phyloP scores from a whole-genome alignment of 2,888 invertebrate species.

The Galeopsomyia nigrocyanea region DNA sequence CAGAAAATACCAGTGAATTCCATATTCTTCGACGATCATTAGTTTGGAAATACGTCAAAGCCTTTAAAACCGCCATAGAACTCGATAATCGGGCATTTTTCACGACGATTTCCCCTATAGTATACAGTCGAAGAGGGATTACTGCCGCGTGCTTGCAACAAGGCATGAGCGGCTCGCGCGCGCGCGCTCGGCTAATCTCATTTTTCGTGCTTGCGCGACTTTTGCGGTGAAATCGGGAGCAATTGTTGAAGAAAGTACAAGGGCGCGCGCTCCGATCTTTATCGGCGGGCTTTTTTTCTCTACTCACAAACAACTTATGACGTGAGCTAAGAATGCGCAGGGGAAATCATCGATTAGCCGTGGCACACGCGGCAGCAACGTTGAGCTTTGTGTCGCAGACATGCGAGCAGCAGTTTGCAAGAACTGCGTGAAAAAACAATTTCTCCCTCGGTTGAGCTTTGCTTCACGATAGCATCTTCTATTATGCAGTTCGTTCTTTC shows the following conservation, averaged over 20 bases:
- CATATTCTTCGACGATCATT: too few relatives aligned
- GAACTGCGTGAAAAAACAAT: conserved; percentile 3
- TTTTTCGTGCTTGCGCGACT: conserved; percentile 35
- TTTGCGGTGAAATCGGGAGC: conserved; percentile 5
- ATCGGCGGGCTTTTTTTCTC: conserved; percentile 11
- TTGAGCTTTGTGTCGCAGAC: too few relatives aligned
- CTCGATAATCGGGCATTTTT: background rate
- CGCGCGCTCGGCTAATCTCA: conserved; percentile 28
- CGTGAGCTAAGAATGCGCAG: background rate
- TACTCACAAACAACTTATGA: too few relatives aligned
- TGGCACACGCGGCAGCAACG: too few relatives aligned
- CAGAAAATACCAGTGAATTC: too few relatives aligned
- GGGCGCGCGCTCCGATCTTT: conserved; percentile 7
- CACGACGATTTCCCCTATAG: conserved; percentile 6
- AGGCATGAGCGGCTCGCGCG: background rate
- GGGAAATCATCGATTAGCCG: conserved; percentile 25
- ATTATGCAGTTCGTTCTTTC: conserved; percentile 1
- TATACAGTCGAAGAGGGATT: conserved; percentile 10
- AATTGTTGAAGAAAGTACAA: background rate
- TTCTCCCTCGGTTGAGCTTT: background rate
- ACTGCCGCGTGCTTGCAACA: conserved; percentile 1
- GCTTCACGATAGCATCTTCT: conserved; percentile 24
- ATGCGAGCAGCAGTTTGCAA: background rate
- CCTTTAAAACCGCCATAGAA: too few relatives aligned
- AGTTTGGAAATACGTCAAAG: too few relatives aligned